Conservation (phyloP, 2,797 vertebrate species). For the Melopsittacus undulatus region DNA sequence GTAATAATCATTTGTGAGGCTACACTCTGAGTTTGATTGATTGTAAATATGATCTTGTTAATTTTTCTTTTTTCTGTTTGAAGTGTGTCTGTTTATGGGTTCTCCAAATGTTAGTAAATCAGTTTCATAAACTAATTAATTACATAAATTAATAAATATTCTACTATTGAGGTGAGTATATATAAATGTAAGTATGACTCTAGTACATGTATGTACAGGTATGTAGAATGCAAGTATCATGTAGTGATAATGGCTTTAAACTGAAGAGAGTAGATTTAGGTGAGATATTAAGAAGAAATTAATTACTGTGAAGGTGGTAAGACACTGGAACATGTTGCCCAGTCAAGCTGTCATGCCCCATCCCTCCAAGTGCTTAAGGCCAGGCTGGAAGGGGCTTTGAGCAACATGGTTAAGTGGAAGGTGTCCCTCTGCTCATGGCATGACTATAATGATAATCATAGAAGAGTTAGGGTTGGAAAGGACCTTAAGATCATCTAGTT, state of each 20-base stretch:
- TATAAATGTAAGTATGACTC: background rate
- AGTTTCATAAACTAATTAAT: background rate
- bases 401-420: too few species aligned
- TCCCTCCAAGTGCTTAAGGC: too few species aligned
- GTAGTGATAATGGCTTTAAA: background rate
- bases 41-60: background rate
- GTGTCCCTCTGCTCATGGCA: background rate
- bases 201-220: too few species aligned
- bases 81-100: background rate
- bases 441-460: background rate
- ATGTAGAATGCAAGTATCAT: background rate
- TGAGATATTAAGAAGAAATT: background rate
- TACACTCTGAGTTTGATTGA: background rate
- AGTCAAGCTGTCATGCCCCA: too few species aligned
- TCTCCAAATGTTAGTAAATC: background rate
- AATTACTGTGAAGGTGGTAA: background rate
- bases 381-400: too few species aligned
- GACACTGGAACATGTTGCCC: background rate
- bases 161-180: background rate
- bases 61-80: background rate
- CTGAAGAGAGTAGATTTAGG: background rate
- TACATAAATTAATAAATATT: background rate
- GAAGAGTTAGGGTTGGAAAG: too few species aligned
- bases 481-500: too few species aligned
- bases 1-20: background rate